Base-by-base conservation (phyloP, 2,797 vertebrate genomes). In the Tamandua tetradactyla region DNA sequence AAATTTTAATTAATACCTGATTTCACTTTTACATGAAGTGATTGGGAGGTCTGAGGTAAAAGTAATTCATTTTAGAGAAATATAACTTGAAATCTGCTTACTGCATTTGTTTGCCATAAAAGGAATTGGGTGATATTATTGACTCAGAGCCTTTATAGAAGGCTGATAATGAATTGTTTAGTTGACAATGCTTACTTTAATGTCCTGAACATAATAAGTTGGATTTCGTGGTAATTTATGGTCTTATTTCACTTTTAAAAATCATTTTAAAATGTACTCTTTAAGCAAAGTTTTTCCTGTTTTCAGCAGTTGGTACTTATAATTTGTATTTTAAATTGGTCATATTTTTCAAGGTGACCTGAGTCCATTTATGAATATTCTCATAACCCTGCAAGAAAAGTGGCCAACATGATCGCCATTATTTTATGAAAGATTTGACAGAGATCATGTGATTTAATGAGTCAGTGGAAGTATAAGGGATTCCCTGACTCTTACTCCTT, bases 301-400 rank as follows among this genome's bases (percentile, higher is more conserved):
- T 96, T 94, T 78, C 61, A 95, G 10, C 49, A 90, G 30, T 84
- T 96, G 15, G 78, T 92, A 76, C 69, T 87, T 96, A 59, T 84
- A 84, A 80, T 84, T 95, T 72, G 25, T 79, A 32, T 95, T 93
- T 95, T 79, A 76, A 64, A 91, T 55, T 49, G 44, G 20, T 93
- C 20, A 32, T 93, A 83, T 91, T 75, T 75, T 90, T 86, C 76
- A 97, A 69, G 72, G 71, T 96, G 75, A 95, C 86, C 64, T 47
- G 40, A 97, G 84, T 87, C 61, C 72, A 84, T 95, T 95, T 93
- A 76, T 80, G 94, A 89, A 91, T 91, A 89, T 61, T 95, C 76
- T 94, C 49, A 80, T 94, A 93, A 80, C 82, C 72, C 37, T 94
- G 18, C 89, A 76, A 94, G 52, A 94, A 74, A 94, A 95, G 64